Evolutionary conservation across 2,113 vertebrate genomes (phyloP).

Genomic region (Suncus etruscus): DNA sequence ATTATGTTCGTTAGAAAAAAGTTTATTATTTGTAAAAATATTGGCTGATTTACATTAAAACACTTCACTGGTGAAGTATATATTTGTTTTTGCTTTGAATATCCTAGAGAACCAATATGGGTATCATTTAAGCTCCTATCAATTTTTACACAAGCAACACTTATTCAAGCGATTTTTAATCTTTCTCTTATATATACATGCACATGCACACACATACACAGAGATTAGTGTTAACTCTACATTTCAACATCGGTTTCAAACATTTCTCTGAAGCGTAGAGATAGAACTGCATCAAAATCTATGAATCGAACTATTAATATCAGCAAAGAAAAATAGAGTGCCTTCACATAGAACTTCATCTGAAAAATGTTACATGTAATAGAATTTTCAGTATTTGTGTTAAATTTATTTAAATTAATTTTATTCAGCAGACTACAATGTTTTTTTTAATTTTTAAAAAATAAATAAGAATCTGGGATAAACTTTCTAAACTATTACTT

Average conservation of each 20-base stretch:
- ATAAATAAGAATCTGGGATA: slow-evolving; percentile 19
- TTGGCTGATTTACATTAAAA: slow-evolving; percentile 47
- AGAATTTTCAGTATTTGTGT: slow-evolving; percentile 37
- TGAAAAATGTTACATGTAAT: slow-evolving; percentile 24
- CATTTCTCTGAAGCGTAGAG: neutral
- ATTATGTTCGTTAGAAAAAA: neutral
- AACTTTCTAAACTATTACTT: neutral
- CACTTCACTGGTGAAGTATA: neutral
- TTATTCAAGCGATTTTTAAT: neutral
- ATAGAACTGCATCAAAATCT: neutral
- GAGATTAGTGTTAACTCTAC: neutral
- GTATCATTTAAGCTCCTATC: neutral
- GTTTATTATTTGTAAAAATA: neutral
- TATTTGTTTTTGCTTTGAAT: neutral
- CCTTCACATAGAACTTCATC: neutral
- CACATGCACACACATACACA: neutral
- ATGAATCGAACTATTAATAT: neutral
- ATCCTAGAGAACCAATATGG: neutral
- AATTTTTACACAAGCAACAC: neutral
- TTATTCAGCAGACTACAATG: neutral
- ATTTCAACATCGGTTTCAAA: neutral
- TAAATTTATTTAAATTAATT: slow-evolving; percentile 31
- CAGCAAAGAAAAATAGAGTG: neutral
- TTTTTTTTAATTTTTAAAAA: slow-evolving; percentile 32
- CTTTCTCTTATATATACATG: too few species aligned